Conservation (phyloP, 2,888 invertebrate genomes). For the Nomada ferruginata region DNA sequence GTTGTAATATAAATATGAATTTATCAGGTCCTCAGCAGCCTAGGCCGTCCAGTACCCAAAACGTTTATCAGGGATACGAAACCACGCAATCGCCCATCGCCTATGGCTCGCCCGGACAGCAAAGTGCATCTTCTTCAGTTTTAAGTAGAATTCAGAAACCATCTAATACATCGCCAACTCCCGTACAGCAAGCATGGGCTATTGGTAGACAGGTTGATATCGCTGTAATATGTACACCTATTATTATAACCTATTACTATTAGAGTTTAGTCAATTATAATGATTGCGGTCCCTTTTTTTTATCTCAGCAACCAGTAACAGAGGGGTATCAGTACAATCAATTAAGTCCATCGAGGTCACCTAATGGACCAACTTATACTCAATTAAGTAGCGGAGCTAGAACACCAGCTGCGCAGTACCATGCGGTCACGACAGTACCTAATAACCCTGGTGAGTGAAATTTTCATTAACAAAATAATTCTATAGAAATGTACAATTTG, state of each 20-base stretch:
- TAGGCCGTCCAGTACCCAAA: conserved; percentile 89
- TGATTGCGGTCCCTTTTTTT: neutral
- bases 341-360: conserved; percentile 93
- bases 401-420: conserved; percentile 85
- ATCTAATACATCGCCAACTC: conserved; percentile 89
- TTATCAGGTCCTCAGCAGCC: conserved; percentile 85
- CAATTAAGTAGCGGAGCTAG: conserved; percentile 90
- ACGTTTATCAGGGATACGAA: conserved; percentile 90
- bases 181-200: conserved; percentile 88
- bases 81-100: conserved; percentile 90
- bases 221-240: neutral
- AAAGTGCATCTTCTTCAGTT: conserved; percentile 86
- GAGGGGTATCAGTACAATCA: conserved; percentile 90
- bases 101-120: conserved; percentile 88
- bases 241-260: neutral
- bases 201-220: conserved; percentile 86
- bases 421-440: conserved; percentile 84
- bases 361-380: conserved; percentile 93
- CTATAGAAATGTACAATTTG: neutral
- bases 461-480: neutral
- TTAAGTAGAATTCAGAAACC: conserved; percentile 89
- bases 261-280: neutral
- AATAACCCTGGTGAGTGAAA: conserved; percentile 81
- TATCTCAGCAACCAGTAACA: conserved; percentile 87
- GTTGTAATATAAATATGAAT: neutral